Evolutionary conservation across 2,113 vertebrate species (phyloP), one percentile per base, ranked within the genome.

Genomic region (Leptodactylus fuscus): DNA sequence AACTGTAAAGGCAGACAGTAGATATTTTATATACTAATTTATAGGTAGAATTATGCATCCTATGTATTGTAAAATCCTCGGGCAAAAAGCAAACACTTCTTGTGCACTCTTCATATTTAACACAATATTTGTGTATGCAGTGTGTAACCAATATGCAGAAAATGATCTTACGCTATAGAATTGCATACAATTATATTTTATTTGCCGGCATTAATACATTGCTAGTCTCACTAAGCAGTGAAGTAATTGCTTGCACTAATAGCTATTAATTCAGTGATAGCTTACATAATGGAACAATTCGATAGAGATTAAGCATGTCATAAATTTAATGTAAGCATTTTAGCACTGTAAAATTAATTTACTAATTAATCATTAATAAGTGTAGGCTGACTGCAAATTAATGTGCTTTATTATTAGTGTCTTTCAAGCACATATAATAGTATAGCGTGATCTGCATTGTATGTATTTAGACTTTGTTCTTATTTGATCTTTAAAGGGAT

Each of bases 281-380:
- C 38, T 80, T 80, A 22, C 77, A 80, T 80, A 60, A 80, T 80
- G 77, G 77, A 80, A 80, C 77, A 62, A 80, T 38, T 62, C n/a
- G 38, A 62, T 24, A 24, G 36, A 78, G n/a, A 80, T 80, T 80
- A 80, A 62, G 53, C 77, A 38, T 80, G 53, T 60, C 36, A 62
- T 80, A 60, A 80, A 60, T 60, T 80, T 41, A 44, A 53, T 79
- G 76, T 51, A 29, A 60, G 34, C 32, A 27, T 62, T 80, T 60
- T 80, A 79, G 12, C 34, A 44, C 53, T 44, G 34, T 80, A 16
- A 27, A 80, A 60, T 44, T 27, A 36, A 80, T 60, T 60, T 60
- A 62, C 34, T 80, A 60, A 80, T 80, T 60, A 80, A 58, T 41
- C 53, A 62, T 80, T 80, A 60, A 80, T 62, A 60, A 60, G 41